Conservation (phyloP, 1,140 invertebrate genomes). For the Zeugodacus cucurbitae region DNA sequence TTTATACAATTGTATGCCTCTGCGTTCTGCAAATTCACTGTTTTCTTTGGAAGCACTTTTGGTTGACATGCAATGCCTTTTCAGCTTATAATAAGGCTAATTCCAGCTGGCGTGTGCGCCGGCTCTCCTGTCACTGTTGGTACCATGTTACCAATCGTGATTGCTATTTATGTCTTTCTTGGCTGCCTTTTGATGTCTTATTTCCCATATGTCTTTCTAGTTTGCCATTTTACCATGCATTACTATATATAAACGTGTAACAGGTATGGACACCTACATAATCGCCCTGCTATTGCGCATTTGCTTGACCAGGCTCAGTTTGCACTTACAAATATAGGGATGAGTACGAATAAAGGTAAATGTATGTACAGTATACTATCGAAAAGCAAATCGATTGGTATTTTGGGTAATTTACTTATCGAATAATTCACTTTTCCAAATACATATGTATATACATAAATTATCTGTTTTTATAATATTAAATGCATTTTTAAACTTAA, state of each 20-base stretch:
- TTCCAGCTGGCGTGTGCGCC: background rate
- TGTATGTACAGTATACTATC: too few species aligned
- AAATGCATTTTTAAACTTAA: too few species aligned
- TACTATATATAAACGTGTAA: background rate
- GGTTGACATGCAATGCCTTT: background rate
- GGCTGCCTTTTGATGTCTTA: background rate
- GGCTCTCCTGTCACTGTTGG: background rate
- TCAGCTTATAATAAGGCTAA: conserved; percentile 6
- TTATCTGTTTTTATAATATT: too few species aligned
- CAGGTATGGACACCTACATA: background rate
- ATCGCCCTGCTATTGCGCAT: background rate
- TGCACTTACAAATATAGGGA: background rate
- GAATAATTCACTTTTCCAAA: too few species aligned
- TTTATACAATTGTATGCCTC: background rate
- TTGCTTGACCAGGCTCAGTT: background rate
- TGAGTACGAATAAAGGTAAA: too few species aligned
- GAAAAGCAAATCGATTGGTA: too few species aligned
- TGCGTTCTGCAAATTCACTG: background rate
- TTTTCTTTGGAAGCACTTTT: background rate
- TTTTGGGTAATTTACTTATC: too few species aligned
- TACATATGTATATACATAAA: too few species aligned
- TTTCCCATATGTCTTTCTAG: background rate
- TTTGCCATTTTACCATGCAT: background rate
- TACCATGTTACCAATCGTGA: background rate
- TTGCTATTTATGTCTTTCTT: background rate